A percentile compares a stretch with the other conserved stretches of the same genome.
phyloP scores from a whole-genome alignment of 1,140 invertebrate species.

The Megathymus violae region DNA sequence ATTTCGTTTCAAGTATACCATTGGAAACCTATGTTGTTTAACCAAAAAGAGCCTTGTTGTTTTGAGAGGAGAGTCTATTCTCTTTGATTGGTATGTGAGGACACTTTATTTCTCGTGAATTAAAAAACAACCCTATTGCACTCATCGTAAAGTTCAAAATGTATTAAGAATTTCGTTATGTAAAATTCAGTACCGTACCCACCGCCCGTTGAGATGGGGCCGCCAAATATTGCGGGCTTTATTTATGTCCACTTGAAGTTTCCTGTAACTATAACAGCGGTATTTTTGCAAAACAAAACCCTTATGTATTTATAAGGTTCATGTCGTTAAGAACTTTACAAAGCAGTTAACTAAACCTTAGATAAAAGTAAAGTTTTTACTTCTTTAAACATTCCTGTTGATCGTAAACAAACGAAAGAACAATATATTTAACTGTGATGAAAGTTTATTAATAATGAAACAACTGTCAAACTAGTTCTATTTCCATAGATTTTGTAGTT shows the following conservation, averaged over 20 bases:
- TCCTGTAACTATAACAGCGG: conserved; percentile 63
- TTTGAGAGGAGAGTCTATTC: conserved; percentile 52
- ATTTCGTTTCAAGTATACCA: conserved; percentile 54
- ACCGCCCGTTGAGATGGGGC: conserved; percentile 67
- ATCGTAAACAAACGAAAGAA: too few relatives aligned
- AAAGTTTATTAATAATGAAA: too few relatives aligned
- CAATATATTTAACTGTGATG: too few relatives aligned
- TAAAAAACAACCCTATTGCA: conserved; percentile 35
- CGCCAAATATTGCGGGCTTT: conserved; percentile 77
- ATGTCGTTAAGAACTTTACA: conserved; percentile 14
- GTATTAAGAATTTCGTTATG: conserved; percentile 42
- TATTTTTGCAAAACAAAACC: conserved; percentile 63
- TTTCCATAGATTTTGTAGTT: too few relatives aligned
- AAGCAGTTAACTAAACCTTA: conserved; percentile 11
- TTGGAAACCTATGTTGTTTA: conserved; percentile 38
- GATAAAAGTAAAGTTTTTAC: conserved; percentile 4
- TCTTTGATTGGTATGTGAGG: conserved; percentile 57
- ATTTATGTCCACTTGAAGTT: conserved; percentile 81
- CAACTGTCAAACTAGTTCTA: too few relatives aligned
- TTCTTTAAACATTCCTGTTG: too few relatives aligned
- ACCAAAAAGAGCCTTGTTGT: conserved; percentile 54
- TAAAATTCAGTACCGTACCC: conserved; percentile 62
- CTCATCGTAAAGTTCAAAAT: conserved; percentile 39
- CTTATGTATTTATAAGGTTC: conserved; percentile 33
- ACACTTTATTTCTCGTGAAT: conserved; percentile 28